A percentile compares a stretch with the other conserved stretches of the same genome.
Conservation (phyloP, 2,797 vertebrate species). For the Lepilemur ruficaudatus region DNA sequence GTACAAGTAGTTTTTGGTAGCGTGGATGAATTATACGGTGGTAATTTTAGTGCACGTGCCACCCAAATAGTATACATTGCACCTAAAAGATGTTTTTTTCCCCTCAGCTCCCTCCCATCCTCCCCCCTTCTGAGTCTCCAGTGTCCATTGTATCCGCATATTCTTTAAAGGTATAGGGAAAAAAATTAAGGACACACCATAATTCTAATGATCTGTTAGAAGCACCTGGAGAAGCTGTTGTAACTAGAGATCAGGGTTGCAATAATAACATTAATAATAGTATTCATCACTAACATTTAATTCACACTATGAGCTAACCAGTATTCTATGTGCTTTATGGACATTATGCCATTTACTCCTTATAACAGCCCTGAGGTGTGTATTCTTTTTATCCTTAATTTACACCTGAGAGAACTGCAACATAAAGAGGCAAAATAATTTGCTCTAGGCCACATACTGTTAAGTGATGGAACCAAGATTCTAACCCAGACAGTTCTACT, state of each 20-base stretch:
- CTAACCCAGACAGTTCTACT: neutral
- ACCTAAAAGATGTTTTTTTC: neutral
- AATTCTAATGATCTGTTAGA: neutral
- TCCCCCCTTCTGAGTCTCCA: neutral
- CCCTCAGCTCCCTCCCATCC: neutral
- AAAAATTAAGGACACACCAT: neutral
- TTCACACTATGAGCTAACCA: neutral
- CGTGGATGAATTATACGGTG: neutral
- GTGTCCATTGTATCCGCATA: neutral
- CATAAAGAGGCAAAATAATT: neutral
- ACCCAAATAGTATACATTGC: neutral
- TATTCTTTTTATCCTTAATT: slow-evolving; percentile 1
- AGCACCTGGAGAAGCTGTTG: neutral
- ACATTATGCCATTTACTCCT: neutral
- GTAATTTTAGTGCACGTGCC: neutral
- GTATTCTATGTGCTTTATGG: neutral
- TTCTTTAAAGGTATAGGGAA: neutral
- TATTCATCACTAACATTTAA: neutral
- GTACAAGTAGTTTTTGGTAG: neutral
- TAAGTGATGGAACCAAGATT: neutral
- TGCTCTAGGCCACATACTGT: neutral
- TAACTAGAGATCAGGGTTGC: neutral
- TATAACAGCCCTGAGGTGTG: neutral
- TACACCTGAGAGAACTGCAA: neutral
- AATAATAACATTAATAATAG: neutral